A percentile compares a stretch with the other conserved stretches of the same genome.
These are phyloP conservation scores for Fopius arisanus DNA, from an alignment of 1,140 invertebrate genomes.

Conservation along the genomic window DNA sequence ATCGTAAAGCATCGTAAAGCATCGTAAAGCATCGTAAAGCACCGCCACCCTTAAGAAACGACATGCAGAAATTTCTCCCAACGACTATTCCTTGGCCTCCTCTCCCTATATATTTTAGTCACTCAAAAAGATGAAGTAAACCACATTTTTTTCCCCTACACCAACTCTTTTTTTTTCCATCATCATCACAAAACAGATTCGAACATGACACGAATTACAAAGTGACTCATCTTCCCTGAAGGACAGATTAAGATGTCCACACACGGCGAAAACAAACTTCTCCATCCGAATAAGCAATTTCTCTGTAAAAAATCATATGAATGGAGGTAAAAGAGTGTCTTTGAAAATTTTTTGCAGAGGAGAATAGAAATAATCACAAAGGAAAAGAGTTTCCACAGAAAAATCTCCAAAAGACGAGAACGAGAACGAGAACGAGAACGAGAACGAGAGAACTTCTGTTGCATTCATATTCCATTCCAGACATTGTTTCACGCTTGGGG, in stretches of 20 bases:
- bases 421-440: too few species aligned
- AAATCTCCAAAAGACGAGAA: background rate
- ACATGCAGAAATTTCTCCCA: background rate
- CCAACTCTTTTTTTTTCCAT: background rate
- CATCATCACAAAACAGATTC: slow-evolving; percentile 14
- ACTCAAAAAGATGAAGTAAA: background rate
- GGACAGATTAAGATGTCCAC: background rate
- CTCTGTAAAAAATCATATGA: background rate
- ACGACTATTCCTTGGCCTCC: background rate
- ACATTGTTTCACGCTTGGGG: background rate
- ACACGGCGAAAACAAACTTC: background rate
- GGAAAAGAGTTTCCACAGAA: background rate
- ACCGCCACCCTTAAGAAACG: background rate
- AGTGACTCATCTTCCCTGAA: slow-evolving; percentile 2
- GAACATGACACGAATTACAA: slow-evolving; percentile 24
- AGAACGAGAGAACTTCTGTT: too few species aligned
- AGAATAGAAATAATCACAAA: background rate
- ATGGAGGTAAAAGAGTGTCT: background rate
- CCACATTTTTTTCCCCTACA: background rate
- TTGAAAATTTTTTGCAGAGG: too few species aligned
- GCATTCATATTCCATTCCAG: background rate
- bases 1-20: too few species aligned
- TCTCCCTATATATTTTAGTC: slow-evolving; percentile 19
- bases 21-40: background rate
- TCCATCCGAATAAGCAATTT: background rate